Base-by-base conservation (phyloP, 2,113 vertebrate genomes). In the Ellobius talpinus region DNA sequence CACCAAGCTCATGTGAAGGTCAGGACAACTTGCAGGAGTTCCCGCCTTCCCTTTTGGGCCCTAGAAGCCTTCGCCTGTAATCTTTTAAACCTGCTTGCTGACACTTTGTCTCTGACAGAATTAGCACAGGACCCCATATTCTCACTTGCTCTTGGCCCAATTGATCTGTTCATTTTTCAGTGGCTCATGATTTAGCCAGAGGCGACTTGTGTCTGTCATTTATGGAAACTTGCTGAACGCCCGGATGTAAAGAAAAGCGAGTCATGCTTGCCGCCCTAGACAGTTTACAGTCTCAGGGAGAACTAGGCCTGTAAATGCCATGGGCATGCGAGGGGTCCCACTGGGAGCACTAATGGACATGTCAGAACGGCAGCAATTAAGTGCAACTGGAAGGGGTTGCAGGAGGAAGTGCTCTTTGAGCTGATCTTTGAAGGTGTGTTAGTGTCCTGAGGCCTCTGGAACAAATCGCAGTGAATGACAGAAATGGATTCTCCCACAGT, bases 241-340 rank as follows among this genome's bases (percentile, higher is more conserved):
- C 45, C 1, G 8, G 7, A 58, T 24, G 19, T 29, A 17, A 61
- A 84, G 47, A 13, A 58, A 10, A 65, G 70, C 3, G n/a, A 55
- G 50, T 61, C 16, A 0, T 8, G 0, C 3, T 70, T 21, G 1
- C 72, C 2, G 24, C 19, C 52, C 52, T 2, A 0, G 4, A n/a
- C 36, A 52, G 50, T 33, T 4, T 45, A 0, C 9, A 0, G 33
- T 17, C 39, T 39, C 0, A 21, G n/a, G 50, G 58, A 45, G 87
- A 66, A 23, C 76, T 76, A 36, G 61, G 45, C 76, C 42, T 39
- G 0, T 58, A 19, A 7, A 26, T 33, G 50, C 2, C 9, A 5
- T 3, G 31, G 73, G 63, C 19, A 0, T 23, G 2, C 0, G 1
- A 3, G 0, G 29, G 10, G 82, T 12, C 7, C 33, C 1, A 4